Evolutionary conservation across 2,113 vertebrate genomes (phyloP).

Genomic region (Malurus alboscapulatus): DNA sequence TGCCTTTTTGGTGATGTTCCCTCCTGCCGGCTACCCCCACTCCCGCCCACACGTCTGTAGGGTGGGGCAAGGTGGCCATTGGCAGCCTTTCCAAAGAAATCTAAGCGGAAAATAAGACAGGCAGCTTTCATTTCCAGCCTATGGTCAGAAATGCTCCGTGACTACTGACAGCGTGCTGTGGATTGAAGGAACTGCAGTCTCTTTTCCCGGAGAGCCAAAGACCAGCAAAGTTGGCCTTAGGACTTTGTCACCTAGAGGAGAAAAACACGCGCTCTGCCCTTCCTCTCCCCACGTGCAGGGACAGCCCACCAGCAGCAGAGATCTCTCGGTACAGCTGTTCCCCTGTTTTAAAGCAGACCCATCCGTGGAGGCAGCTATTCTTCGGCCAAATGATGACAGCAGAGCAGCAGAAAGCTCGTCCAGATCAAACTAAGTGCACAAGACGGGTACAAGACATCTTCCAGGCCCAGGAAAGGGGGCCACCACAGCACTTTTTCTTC

Average conservation of each 20-base stretch:
- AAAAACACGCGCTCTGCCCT: not conserved
- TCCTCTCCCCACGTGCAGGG: not conserved
- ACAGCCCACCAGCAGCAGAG: not conserved
- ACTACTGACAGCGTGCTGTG: not conserved
- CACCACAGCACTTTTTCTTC: not conserved
- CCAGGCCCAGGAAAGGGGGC: not conserved
- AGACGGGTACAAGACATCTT: not conserved
- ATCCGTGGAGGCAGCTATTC: not conserved
- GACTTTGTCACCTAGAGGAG: slow-evolving; percentile 16
- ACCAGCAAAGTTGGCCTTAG: not conserved
- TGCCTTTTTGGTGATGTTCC: slow-evolving; percentile 56
- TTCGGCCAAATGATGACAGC: not conserved
- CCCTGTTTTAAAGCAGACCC: not conserved
- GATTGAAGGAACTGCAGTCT: not conserved
- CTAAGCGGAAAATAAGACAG: not conserved
- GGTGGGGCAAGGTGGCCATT: slow-evolving; percentile 44
- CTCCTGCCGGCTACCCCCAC: slow-evolving; percentile 33
- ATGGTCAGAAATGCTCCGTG: not conserved
- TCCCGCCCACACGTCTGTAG: slow-evolving; percentile 37
- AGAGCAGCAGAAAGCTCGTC: not conserved
- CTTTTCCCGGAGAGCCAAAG: not conserved
- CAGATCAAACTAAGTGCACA: not conserved
- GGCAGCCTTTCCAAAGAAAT: slow-evolving; percentile 3
- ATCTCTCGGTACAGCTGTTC: not conserved
- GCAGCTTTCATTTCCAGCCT: not conserved